A percentile compares a stretch with the other conserved stretches of the same genome.
Evolutionary conservation across 2,113 vertebrate species (phyloP).

Genomic region (Python bivittatus): DNA sequence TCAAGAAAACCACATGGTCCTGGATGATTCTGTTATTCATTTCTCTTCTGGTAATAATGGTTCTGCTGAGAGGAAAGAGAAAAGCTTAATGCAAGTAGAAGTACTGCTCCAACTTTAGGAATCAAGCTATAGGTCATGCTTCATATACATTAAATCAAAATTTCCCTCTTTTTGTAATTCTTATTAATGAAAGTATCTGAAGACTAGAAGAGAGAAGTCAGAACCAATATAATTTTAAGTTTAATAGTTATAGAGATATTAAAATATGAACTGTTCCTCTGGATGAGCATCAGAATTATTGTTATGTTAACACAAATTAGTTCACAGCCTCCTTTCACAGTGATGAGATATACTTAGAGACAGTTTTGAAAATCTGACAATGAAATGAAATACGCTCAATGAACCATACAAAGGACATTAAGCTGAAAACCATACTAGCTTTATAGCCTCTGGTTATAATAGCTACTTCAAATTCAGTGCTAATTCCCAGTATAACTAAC

Average conservation of each 20-base stretch:
- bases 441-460: conserved; percentile 22
- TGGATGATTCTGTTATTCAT: background rate
- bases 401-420: conserved; percentile 48
- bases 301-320: conserved; percentile 65
- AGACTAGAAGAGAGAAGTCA: background rate
- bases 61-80: background rate
- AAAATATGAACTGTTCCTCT: conserved; percentile 48
- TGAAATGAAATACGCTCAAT: conserved; percentile 57
- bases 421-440: conserved; percentile 48
- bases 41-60: background rate
- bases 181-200: conserved; percentile 15
- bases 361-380: conserved; percentile 58
- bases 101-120: background rate
- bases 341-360: conserved; percentile 46
- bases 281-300: conserved; percentile 49
- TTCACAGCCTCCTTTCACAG: conserved; percentile 54
- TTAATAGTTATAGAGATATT: conserved; percentile 35
- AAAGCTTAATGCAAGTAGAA: background rate
- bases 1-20: background rate
- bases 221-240: conserved; percentile 25
- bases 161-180: conserved; percentile 7
- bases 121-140: background rate
- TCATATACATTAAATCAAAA: conserved; percentile 13
- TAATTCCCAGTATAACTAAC: conserved; percentile 49
- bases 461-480: conserved; percentile 38